Percentiles rank a stretch among this genome's conserved stretches.
These are phyloP conservation scores for Euwallacea fornicatus DNA, from an alignment of 1,140 invertebrate species.

Conservation along the genomic window DNA sequence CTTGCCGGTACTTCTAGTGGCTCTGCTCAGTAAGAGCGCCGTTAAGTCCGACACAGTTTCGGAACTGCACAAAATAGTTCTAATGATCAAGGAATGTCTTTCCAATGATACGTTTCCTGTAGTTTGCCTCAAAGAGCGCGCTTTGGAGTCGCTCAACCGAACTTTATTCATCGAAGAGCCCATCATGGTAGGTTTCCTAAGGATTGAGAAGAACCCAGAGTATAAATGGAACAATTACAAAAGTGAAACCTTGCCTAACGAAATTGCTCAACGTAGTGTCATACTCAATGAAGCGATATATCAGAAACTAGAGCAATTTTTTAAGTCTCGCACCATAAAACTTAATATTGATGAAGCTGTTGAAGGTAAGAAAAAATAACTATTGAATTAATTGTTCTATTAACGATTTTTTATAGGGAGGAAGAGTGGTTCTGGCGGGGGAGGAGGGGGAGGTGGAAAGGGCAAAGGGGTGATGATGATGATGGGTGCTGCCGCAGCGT, in stretches of 20 bases:
- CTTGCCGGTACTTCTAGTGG: neutral
- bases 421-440: conserved; percentile 39
- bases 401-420: conserved; percentile 40
- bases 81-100: conserved; percentile 52
- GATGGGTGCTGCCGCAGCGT: conserved; percentile 60
- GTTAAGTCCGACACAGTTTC: conserved; percentile 23
- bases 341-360: conserved; percentile 46
- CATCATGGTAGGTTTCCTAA: conserved; percentile 59
- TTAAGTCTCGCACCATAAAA: conserved; percentile 49
- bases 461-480: conserved; percentile 60
- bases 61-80: conserved; percentile 38
- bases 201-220: conserved; percentile 58
- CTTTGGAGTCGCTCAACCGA: conserved; percentile 58
- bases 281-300: conserved; percentile 48
- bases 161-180: conserved; percentile 61
- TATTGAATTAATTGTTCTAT: neutral
- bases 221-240: conserved; percentile 42
- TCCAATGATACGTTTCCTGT: conserved; percentile 47
- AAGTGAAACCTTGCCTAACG: conserved; percentile 37
- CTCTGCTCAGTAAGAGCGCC: neutral
- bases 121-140: conserved; percentile 60
- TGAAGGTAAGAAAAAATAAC: conserved; percentile 42
- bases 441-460: conserved; percentile 51
- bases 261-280: conserved; percentile 41
- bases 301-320: conserved; percentile 49